Evolutionary conservation across 2,797 vertebrate species (phyloP), one percentile per base, ranked within the genome.

Genomic region (Simalia tracyae): DNA sequence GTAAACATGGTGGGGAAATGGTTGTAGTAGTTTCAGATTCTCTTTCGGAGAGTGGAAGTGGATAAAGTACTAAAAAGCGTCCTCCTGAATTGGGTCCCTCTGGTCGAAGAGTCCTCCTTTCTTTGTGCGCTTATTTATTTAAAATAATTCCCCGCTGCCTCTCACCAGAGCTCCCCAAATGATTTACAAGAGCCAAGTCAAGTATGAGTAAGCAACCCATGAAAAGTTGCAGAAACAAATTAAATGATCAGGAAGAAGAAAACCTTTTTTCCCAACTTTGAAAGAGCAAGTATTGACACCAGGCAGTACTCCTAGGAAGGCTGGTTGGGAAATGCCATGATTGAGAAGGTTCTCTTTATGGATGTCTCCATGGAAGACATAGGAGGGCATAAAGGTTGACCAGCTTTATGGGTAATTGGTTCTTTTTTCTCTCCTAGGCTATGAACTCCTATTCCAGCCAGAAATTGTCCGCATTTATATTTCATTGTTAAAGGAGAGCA

Each of bases 391-490:
- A 0, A 24, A 50, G 14, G 31, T 42, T 66, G 59, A 54, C 3
- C 10, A 7, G 8, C n/a, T 92, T 50, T 6, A 22, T 61, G 1
- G 85, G 4, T 76, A 11, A 95, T 90, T 24, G 1, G 4, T 85
- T 64, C 3, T 26, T 31, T 50, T 91, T 12, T 46, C 84, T 76
- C 81, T 91, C 91, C 50, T 95, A 99, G 99, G 99, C 93, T 99
- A 98, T 0, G 99, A 99, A 96, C 97, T 99, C 87, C 96, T 99
- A 92, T 99, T 98, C 96, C 99, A 99, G 96, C 99, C 99, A 0
- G 99, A 99, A 93, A 98, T 99, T 92, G 98, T 99, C 88, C 98
- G 98, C 90, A 97, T 99, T 94, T 99, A 99, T 96, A 98, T 98
- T 91, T 99, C 98, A 1, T 98, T 99, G 66, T 97, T 99, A 4